Evolutionary conservation across 92 coral and sea anemone genomes (phyloP).

Genomic region (Palythoa grandis): DNA sequence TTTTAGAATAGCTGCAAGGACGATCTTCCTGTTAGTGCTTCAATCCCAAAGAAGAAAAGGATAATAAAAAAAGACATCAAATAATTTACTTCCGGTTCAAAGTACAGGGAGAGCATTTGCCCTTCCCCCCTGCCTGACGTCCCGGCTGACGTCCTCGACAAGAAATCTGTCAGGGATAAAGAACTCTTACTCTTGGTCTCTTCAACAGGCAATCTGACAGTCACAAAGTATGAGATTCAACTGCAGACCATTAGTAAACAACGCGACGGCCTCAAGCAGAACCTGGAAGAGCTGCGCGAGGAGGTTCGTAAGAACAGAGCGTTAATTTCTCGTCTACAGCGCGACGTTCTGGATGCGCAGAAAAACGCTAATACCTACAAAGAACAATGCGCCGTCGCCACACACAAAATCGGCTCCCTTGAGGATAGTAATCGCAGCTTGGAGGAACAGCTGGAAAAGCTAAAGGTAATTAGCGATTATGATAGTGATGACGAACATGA

Average conservation of each 20-base stretch:
- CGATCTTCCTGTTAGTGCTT: no score
- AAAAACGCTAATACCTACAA: conserved; percentile 76
- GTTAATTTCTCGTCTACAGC: conserved; percentile 74
- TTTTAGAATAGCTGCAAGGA: no score
- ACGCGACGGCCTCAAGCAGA: conserved; percentile 76
- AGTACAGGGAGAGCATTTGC: no score
- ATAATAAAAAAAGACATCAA: no score
- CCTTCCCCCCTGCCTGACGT: no score
- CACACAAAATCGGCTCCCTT: conserved; percentile 67
- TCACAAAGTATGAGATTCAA: conserved; percentile 82
- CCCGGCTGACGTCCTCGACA: no score
- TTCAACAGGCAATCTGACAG: conserved; percentile 49
- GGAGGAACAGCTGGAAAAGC: conserved; percentile 72
- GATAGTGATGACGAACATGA: background rate
- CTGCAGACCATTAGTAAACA: conserved; percentile 72
- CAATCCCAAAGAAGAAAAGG: no score
- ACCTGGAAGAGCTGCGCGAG: conserved; percentile 77
- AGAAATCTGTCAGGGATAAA: no score
- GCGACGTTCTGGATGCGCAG: conserved; percentile 81
- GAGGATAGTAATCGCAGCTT: conserved; percentile 61
- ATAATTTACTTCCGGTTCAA: no score
- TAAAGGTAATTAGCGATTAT: conserved; percentile 47
- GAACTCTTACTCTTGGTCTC: background rate
- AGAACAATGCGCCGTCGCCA: conserved; percentile 75
- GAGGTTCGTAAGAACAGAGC: conserved; percentile 77